Evolutionary conservation across 2,797 vertebrate genomes (phyloP).

Genomic region (Sciurus carolinensis): DNA sequence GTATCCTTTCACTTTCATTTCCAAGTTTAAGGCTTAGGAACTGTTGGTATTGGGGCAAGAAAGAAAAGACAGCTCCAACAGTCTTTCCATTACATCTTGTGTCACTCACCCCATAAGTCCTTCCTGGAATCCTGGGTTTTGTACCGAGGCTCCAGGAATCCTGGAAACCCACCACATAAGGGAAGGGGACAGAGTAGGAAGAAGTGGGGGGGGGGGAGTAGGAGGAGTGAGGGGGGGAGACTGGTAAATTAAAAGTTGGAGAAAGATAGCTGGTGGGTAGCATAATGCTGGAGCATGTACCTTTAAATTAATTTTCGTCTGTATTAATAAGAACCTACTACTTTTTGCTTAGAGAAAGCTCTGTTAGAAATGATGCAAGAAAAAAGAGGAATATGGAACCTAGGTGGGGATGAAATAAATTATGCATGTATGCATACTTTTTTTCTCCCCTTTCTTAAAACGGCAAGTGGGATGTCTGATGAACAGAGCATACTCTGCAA

Average conservation of each 20-base stretch:
- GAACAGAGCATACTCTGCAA: neutral
- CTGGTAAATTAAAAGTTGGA: neutral
- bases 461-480: slow-evolving; percentile 27
- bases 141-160: neutral
- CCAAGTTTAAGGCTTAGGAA: slow-evolving; percentile 35
- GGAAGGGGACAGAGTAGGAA: neutral
- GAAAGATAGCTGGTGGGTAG: neutral
- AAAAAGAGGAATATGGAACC: slow-evolving; percentile 26
- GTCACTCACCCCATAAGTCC: neutral
- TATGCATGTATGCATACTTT: neutral
- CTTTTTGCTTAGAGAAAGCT: slow-evolving; percentile 67
- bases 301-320: slow-evolving; percentile 28
- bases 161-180: neutral
- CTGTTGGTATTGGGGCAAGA: neutral
- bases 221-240: no score
- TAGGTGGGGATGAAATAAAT: slow-evolving; percentile 33
- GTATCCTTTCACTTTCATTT: slow-evolving; percentile 62
- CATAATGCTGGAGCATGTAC: neutral
- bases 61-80: neutral
- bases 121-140: neutral
- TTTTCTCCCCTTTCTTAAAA: slow-evolving; percentile 42
- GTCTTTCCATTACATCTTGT: neutral
- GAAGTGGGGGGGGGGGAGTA: no score
- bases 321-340: neutral
- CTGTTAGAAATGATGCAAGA: slow-evolving; percentile 25